Evolutionary conservation across 2,888 invertebrate genomes (phyloP).

Genomic region (Dynastes maya): DNA sequence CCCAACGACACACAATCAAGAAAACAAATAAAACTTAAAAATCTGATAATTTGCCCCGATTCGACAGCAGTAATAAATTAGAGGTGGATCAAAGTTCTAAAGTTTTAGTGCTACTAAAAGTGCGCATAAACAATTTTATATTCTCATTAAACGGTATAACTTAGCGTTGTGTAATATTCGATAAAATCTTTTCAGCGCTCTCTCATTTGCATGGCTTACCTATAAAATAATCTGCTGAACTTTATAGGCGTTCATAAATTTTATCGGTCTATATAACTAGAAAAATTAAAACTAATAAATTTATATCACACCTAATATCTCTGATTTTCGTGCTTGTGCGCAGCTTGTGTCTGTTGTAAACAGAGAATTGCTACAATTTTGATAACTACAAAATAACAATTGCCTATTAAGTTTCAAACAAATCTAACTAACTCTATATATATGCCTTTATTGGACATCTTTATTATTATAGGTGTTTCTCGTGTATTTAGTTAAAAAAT

Average conservation of each 20-base stretch:
- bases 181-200: slow-evolving; percentile 18
- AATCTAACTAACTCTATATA: too few species aligned
- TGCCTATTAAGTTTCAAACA: too few species aligned
- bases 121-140: slow-evolving; percentile 20
- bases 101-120: slow-evolving; percentile 19
- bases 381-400: too few species aligned
- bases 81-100: slow-evolving; percentile 8
- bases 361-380: too few species aligned
- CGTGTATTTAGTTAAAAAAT: too few species aligned
- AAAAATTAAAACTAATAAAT: slow-evolving; percentile 20
- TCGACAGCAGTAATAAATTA: neutral
- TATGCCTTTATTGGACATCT: too few species aligned
- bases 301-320: slow-evolving; percentile 4
- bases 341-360: neutral
- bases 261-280: slow-evolving; percentile 9
- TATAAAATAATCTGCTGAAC: slow-evolving; percentile 11
- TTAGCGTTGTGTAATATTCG: slow-evolving; percentile 15
- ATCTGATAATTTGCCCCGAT: neutral
- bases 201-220: slow-evolving; percentile 15
- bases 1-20: neutral
- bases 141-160: slow-evolving; percentile 23
- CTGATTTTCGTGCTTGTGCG: neutral
- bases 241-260: slow-evolving; percentile 27
- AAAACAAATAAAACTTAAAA: neutral
- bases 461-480: too few species aligned